These are phyloP conservation scores for Campylomormyrus tamandua DNA, from an alignment of 2,113 vertebrate species.

Conservation along the genomic window DNA sequence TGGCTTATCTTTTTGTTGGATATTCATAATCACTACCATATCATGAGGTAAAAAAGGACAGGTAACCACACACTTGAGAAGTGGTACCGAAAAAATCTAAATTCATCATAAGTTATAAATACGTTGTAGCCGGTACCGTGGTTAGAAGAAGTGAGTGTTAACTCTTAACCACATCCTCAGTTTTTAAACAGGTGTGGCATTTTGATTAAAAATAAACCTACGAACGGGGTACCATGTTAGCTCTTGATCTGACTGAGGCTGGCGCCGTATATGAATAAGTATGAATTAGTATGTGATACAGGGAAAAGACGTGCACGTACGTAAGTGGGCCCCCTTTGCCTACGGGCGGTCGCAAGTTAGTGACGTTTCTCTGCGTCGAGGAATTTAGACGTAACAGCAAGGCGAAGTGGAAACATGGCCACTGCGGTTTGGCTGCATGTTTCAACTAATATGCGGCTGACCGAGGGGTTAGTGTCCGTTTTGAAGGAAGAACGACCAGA, in stretches of 20 bases:
- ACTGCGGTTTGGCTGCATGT: slow-evolving; percentile 60
- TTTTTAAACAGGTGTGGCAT: neutral
- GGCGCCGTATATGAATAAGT: neutral
- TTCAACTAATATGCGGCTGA: slow-evolving; percentile 50
- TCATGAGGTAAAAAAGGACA: neutral
- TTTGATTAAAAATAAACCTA: neutral
- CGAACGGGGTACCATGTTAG: neutral
- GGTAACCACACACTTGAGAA: neutral
- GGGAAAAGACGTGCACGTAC: neutral
- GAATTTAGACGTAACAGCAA: slow-evolving; percentile 16
- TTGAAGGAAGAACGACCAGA: slow-evolving; percentile 60
- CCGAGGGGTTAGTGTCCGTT: slow-evolving; percentile 59
- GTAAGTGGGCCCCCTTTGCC: neutral
- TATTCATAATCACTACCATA: neutral
- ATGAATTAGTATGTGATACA: neutral
- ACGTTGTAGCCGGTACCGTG: neutral
- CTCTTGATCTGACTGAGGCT: neutral
- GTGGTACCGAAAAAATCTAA: neutral
- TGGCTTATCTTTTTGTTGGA: neutral
- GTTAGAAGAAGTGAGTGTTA: neutral
- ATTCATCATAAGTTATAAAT: neutral
- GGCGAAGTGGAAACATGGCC: slow-evolving; percentile 54
- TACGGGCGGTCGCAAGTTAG: neutral
- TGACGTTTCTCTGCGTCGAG: slow-evolving; percentile 25
- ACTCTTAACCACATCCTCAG: neutral